Percentiles rank a stretch among this genome's conserved stretches.
phyloP scores from a whole-genome alignment of 2,888 invertebrate genomes.

The Tenthredo livida region DNA sequence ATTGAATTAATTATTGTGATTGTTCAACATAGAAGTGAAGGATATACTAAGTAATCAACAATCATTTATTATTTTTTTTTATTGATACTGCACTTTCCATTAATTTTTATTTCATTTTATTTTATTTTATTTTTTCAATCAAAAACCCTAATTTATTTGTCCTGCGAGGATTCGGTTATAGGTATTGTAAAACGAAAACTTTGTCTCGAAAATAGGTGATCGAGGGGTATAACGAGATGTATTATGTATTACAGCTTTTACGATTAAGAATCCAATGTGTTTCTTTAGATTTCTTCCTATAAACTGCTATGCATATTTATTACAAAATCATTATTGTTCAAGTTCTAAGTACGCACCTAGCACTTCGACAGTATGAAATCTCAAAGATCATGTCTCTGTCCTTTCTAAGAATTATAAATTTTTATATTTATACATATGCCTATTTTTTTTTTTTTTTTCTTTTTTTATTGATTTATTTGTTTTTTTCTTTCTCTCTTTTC shows the following conservation, averaged over 20 bases:
- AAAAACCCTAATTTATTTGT: not conserved
- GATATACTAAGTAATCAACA: constrained; percentile 54
- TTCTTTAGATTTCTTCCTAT: not conserved
- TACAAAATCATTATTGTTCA: not conserved
- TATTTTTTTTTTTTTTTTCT: not conserved
- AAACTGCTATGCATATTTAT: constrained; percentile 1
- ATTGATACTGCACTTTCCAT: not conserved
- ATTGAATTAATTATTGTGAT: constrained; percentile 63
- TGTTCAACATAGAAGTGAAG: constrained; percentile 67
- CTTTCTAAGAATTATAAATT: constrained; percentile 12
- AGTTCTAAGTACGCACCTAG: not conserved
- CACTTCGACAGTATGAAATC: not conserved
- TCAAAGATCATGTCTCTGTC: constrained; percentile 3
- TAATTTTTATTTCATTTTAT: not conserved
- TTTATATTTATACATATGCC: not conserved
- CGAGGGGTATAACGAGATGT: not conserved
- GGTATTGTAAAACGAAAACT: not conserved
- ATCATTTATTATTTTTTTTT: not conserved
- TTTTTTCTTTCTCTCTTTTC: not conserved
- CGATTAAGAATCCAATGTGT: not conserved
- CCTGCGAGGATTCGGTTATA: not conserved
- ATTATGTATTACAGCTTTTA: not conserved
- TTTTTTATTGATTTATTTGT: not conserved
- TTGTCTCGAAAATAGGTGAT: constrained; percentile 3
- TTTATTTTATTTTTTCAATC: too few species aligned